A percentile compares a stretch with the other conserved stretches of the same genome.
Conservation (phyloP, 2,113 vertebrate genomes). For the Spea multiplicata region DNA sequence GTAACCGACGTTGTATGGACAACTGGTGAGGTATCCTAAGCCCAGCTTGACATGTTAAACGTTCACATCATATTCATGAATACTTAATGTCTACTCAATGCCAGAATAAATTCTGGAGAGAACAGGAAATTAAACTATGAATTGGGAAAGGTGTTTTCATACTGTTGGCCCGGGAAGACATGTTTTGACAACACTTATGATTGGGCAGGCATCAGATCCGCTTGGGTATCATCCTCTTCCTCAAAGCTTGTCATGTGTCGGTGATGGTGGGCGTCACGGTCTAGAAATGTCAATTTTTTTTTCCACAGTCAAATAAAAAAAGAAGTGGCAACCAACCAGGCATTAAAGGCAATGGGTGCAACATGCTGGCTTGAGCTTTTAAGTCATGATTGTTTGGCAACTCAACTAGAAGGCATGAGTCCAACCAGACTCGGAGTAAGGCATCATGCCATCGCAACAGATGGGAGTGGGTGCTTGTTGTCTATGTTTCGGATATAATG, state of each 20-base stretch:
- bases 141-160: background rate
- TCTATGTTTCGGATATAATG: no score
- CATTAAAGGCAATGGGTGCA: background rate
- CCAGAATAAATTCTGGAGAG: background rate
- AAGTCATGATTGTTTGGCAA: conserved; percentile 12
- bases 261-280: background rate
- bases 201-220: background rate
- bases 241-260: background rate
- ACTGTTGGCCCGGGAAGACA: no score
- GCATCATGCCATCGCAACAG: conserved; percentile 3
- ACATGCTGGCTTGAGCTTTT: background rate
- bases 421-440: conserved; percentile 1
- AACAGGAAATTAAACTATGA: background rate
- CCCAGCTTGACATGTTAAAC: no score
- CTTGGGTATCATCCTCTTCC: conserved; percentile 3
- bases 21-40: no score
- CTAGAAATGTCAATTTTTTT: background rate
- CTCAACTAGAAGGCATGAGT: background rate
- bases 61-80: no score
- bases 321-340: background rate
- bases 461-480: conserved; percentile 5
- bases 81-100: background rate
- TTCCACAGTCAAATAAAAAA: background rate
- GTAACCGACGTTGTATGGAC: no score
- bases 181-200: background rate